A percentile compares a stretch with the other conserved stretches of the same genome.
These are phyloP conservation scores for Campoletis raptor DNA, from an alignment of 2,888 invertebrate genomes.

Conservation along the genomic window DNA sequence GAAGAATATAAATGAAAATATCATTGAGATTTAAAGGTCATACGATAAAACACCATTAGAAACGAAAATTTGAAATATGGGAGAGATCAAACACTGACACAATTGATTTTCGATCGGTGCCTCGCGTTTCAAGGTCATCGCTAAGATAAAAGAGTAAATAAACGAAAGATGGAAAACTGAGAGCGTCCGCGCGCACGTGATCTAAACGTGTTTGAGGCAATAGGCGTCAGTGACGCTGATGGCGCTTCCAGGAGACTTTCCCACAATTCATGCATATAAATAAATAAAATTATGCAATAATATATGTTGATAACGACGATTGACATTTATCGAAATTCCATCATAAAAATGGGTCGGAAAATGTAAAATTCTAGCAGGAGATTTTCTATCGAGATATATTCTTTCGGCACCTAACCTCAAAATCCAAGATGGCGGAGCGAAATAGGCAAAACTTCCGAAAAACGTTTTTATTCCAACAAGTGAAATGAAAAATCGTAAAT, in stretches of 20 bases:
- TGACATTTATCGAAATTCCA: too few species aligned
- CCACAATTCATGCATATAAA: background rate
- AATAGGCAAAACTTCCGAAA: background rate
- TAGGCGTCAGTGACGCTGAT: background rate
- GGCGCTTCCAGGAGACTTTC: background rate
- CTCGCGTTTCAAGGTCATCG: slow-evolving; percentile 16
- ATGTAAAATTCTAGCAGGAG: too few species aligned
- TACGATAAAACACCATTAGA: background rate
- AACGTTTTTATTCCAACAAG: background rate
- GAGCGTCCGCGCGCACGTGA: slow-evolving; percentile 9
- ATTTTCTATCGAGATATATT: too few species aligned
- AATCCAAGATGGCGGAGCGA: background rate
- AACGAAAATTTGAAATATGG: background rate
- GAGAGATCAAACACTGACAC: background rate
- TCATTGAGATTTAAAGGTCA: background rate
- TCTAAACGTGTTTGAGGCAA: slow-evolving; percentile 5
- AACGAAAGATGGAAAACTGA: background rate
- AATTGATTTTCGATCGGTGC: slow-evolving; percentile 15
- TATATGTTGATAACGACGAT: too few species aligned
- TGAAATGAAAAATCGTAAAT: too few species aligned
- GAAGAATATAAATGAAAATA: background rate
- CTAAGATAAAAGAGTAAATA: background rate
- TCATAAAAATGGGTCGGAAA: too few species aligned
- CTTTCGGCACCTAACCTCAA: background rate
- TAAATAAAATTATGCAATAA: background rate